These are phyloP conservation scores for Dynastes tityus DNA, from an alignment of 2,888 invertebrate genomes.

Conservation along the genomic window DNA sequence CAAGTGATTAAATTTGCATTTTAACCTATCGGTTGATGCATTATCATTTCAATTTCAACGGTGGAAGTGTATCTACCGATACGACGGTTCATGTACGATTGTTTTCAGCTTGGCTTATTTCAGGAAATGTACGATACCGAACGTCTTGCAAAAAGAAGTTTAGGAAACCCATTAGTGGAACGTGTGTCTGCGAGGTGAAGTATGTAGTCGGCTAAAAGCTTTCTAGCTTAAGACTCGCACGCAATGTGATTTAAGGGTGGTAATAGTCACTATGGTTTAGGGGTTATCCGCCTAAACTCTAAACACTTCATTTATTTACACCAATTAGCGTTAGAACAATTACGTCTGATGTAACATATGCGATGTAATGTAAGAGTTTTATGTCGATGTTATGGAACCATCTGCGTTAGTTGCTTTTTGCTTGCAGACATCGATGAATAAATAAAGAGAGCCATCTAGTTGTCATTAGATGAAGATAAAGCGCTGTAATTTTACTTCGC, in stretches of 20 bases:
- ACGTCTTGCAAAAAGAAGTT: constrained; percentile 1
- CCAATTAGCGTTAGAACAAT: background rate
- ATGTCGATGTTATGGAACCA: too few species aligned
- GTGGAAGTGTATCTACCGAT: background rate
- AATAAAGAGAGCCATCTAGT: too few species aligned
- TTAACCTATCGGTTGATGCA: background rate
- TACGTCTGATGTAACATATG: too few species aligned
- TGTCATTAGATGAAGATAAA: too few species aligned
- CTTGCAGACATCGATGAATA: too few species aligned
- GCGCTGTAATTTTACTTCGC: too few species aligned
- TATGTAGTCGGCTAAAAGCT: background rate
- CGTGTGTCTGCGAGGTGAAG: background rate
- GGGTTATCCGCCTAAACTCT: background rate
- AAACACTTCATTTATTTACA: background rate
- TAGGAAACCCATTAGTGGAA: background rate
- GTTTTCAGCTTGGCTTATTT: constrained; percentile 7
- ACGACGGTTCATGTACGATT: background rate
- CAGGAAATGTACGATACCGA: background rate
- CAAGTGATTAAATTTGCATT: background rate
- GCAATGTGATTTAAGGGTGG: constrained; percentile 1
- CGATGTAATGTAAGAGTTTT: too few species aligned
- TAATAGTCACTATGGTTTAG: background rate
- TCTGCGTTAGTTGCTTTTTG: too few species aligned
- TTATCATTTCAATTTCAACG: background rate
- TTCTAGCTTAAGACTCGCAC: background rate